phyloP scores from a whole-genome alignment of 2,113 vertebrate genomes.

The Tetraodon nigroviridis region DNA sequence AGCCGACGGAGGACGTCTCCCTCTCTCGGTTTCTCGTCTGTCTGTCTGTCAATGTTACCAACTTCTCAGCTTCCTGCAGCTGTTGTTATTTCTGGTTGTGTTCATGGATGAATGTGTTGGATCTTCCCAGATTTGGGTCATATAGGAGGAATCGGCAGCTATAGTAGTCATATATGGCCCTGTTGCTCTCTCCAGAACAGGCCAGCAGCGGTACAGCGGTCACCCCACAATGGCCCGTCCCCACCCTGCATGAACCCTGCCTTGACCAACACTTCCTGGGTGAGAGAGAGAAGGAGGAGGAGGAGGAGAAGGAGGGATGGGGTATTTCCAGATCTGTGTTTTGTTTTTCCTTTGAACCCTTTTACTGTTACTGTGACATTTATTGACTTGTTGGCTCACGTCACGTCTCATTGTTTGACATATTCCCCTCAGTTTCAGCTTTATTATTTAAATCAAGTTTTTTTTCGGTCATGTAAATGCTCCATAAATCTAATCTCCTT shows the following conservation, averaged over 20 bases:
- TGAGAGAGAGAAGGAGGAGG: constrained; percentile 62
- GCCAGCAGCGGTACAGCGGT: constrained; percentile 70
- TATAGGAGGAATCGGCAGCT: background rate
- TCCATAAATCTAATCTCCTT: too few relatives aligned
- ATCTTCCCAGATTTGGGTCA: too few relatives aligned
- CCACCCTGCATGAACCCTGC: constrained; percentile 71
- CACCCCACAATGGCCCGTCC: constrained; percentile 64
- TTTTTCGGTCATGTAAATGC: too few relatives aligned
- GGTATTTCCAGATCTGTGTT: background rate
- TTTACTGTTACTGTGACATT: background rate
- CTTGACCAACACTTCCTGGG: constrained; percentile 76
- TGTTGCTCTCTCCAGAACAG: constrained; percentile 75
- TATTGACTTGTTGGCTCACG: too few relatives aligned
- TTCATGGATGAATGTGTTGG: too few relatives aligned
- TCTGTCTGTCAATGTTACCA: too few relatives aligned
- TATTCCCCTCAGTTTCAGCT: too few relatives aligned
- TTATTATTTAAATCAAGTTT: too few relatives aligned
- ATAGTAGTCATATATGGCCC: constrained; percentile 40
- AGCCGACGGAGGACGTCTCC: background rate
- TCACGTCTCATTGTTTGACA: too few relatives aligned
- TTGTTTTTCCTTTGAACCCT: background rate
- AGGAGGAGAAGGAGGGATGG: constrained; percentile 6
- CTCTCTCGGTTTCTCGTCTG: background rate
- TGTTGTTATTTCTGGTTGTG: too few relatives aligned
- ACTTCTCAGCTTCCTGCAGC: too few relatives aligned